Evolutionary conservation across 2,113 vertebrate species (phyloP).

Genomic region (Microcebus lehilahytsara): DNA sequence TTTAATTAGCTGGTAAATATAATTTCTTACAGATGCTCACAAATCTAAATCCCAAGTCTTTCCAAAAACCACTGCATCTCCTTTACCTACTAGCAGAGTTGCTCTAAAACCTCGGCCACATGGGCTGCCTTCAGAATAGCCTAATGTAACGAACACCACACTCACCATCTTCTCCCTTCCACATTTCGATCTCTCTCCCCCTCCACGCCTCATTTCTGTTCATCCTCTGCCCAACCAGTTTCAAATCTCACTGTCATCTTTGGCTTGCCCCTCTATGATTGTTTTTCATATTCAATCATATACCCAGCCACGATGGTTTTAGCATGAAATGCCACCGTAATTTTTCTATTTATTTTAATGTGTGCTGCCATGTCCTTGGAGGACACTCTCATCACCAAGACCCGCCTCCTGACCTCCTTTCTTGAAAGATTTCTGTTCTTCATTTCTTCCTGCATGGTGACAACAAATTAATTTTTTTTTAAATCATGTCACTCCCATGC

Average conservation of each 20-base stretch:
- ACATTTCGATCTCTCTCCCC: neutral
- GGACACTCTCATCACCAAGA: neutral
- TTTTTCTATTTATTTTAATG: neutral
- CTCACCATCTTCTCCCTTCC: neutral
- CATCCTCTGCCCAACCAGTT: neutral
- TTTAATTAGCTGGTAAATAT: slow-evolving; percentile 24
- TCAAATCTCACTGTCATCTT: neutral
- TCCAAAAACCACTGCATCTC: neutral
- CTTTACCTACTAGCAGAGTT: neutral
- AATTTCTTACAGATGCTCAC: slow-evolving; percentile 7
- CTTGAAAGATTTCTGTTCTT: neutral
- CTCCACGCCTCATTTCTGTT: neutral
- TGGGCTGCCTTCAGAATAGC: neutral
- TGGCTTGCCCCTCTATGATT: neutral
- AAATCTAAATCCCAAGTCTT: neutral
- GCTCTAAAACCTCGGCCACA: neutral
- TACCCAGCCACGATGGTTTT: neutral
- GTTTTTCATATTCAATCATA: neutral
- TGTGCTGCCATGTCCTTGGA: neutral
- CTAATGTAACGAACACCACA: neutral
- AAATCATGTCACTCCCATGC: neutral
- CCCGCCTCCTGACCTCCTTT: neutral
- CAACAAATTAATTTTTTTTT: slow-evolving; percentile 36
- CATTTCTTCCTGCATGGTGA: neutral
- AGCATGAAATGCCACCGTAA: neutral